Percentiles rank a stretch among this genome's conserved stretches.
Evolutionary conservation across 2,888 invertebrate species (phyloP).

Genomic region (Pantelozetes paolii): DNA sequence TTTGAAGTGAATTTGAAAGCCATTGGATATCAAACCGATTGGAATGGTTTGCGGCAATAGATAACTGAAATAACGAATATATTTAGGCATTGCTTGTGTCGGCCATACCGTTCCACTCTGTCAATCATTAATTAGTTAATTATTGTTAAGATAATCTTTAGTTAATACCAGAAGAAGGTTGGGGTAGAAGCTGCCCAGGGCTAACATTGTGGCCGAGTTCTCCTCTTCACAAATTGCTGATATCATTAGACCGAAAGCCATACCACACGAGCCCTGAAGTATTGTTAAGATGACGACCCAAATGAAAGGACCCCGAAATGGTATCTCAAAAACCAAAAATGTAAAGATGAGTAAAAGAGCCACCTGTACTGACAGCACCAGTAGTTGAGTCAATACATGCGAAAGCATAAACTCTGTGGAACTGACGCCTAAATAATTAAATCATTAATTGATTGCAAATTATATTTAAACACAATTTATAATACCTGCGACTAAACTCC

Average conservation of each 20-base stretch:
- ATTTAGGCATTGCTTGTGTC: slow-evolving; percentile 86
- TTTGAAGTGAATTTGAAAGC: not conserved
- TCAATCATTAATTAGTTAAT: not conserved
- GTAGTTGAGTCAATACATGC: slow-evolving; percentile 88
- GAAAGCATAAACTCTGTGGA: slow-evolving; percentile 85
- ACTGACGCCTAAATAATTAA: slow-evolving; percentile 51
- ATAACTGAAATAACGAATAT: slow-evolving; percentile 68
- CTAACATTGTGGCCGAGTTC: slow-evolving; percentile 52
- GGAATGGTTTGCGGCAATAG: slow-evolving; percentile 74
- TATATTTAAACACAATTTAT: not conserved
- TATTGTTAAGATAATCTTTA: not conserved
- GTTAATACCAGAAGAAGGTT: slow-evolving; percentile 62
- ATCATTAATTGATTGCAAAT: not conserved
- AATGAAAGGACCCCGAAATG: slow-evolving; percentile 79
- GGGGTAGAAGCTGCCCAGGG: slow-evolving; percentile 90
- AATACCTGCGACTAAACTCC: slow-evolving; percentile 75
- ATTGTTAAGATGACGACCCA: slow-evolving; percentile 80
- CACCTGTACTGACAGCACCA: slow-evolving; percentile 84
- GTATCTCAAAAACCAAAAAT: slow-evolving; percentile 81
- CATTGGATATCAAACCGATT: slow-evolving; percentile 56
- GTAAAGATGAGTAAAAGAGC: slow-evolving; percentile 83
- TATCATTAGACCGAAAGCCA: slow-evolving; percentile 72
- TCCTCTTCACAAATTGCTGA: slow-evolving; percentile 47
- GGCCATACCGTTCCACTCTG: slow-evolving; percentile 84
- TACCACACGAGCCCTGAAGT: slow-evolving; percentile 86